Evolutionary conservation across 2,888 invertebrate species (phyloP), one percentile per base, ranked within the genome.

Genomic region (Campoplex nolae): DNA sequence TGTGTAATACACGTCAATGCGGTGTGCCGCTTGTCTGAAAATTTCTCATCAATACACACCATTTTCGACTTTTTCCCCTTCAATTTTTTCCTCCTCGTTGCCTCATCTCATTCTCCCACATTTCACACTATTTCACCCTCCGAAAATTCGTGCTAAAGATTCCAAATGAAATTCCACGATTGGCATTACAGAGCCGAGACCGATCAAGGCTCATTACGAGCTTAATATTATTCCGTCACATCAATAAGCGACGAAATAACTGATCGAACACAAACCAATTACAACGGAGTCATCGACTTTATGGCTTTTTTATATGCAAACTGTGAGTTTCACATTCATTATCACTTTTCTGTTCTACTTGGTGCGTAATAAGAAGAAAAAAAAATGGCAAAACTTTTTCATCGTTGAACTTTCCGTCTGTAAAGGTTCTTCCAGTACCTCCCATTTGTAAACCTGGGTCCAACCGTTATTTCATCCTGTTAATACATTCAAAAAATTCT

Each of bases 1-100:
- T 75, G 76, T 88, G 88, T 87, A 89, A 89, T 89, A 89, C 85
- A 89, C 84, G 88, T 89, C 89, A 88, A 85, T 89, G 84, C 85
- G 86, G 88, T 86, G 86, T 87, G 87, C 84, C 83, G 88, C 83
- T 79, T 82, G 88, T 89, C 83, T 81, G 77, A 88, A 87, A 76
- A 86, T 88, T 80, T 67, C 83, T 88, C 84, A 85, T 87, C 79
- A 83, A 86, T 88, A 67, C 84, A 79, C 68, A 79, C 71, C 82
- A 77, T 81, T 81, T 62, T 79, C 54, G 68, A 78, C 38, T 83
- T 77, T 83, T 82, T 70, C 70, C 58, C 62, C 71, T 54, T 65
- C 71, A 54, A 65, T 62, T 51, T 78, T 67, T 3, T 73, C 56
- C 23, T 38, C 56, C 16, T 18, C 18, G 35, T 48, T 76, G 11